A percentile compares a stretch with the other conserved stretches of the same genome.
phyloP scores from a whole-genome alignment of 2,888 invertebrate genomes.

The Onthophagus sagittarius region DNA sequence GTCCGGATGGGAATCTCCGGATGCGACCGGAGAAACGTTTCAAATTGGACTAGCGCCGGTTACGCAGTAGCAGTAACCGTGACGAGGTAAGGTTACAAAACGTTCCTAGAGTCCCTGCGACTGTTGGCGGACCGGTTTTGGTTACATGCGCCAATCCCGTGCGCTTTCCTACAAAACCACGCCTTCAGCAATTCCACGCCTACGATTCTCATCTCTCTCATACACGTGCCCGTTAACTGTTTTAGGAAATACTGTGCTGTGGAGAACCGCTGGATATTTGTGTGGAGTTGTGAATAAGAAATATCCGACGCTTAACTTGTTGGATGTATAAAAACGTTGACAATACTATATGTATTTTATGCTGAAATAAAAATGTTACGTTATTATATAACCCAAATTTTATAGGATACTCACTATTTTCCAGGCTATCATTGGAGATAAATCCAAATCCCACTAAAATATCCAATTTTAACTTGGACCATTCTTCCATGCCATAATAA shows the following conservation, averaged over 20 bases:
- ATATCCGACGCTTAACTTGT: not conserved
- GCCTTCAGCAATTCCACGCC: slow-evolving; percentile 31
- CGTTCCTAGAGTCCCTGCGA: slow-evolving; percentile 32
- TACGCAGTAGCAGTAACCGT: slow-evolving; percentile 26
- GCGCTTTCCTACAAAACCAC: slow-evolving; percentile 19
- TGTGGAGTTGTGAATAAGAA: not conserved
- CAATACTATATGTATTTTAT: no score
- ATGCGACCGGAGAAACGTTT: slow-evolving; percentile 2
- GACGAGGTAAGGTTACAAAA: slow-evolving; percentile 26
- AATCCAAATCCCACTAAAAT: no score
- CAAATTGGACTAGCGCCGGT: slow-evolving; percentile 14
- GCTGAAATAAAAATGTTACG: no score
- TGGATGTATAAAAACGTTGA: no score
- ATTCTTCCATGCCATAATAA: no score
- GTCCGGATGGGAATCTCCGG: not conserved
- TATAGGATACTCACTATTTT: no score
- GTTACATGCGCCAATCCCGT: slow-evolving; percentile 42
- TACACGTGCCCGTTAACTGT: not conserved
- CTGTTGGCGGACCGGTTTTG: slow-evolving; percentile 45
- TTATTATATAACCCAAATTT: no score
- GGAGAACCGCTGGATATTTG: not conserved
- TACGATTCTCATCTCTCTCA: slow-evolving; percentile 32
- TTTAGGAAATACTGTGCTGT: not conserved
- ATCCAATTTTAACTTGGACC: no score
- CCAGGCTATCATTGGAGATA: no score